Base-by-base conservation (phyloP, 2,113 vertebrate genomes). In the Cyprinodon tularosa region DNA sequence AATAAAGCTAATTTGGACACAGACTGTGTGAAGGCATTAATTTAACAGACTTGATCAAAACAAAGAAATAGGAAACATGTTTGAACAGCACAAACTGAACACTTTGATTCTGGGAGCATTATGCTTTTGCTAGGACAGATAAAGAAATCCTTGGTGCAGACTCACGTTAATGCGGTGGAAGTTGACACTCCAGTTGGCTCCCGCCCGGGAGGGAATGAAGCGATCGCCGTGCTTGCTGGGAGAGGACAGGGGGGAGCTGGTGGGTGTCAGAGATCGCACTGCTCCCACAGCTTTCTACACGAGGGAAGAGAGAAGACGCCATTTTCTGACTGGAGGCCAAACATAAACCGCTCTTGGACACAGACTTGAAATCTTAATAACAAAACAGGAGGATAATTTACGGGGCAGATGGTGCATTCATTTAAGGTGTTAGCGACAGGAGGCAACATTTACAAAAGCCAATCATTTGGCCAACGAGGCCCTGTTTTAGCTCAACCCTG, bases 121-220 rank as follows among this genome's bases (percentile, higher is more conserved):
- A 77, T 77, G 67, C 77, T 78, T 86, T 87, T 86, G 76, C 47
- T 45, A 22, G 64, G 12, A 71, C 70, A 59, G 67, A 72, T 14
- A 74, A 44, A 64, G 13, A 59, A 50, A 22, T 50, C 20, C 40
- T 60, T 4, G 53, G 36, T 75, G 73, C 71, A 82, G 44, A 84
- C 96, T 94, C 86, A 99, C 98, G 61, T 98, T 98, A 93, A 99
- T 99, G 80, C 97, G 94, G 91, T 99, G 98, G 89, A 99, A 99
- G 84, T 97, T 98, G 78, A 99, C 97, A 68, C 96, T 99, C 98
- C 98, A 99, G 93, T 98, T 99, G 88, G 98, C 98, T 2, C 97
- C 98, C 0, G 98, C 98, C 78, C 98, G 93, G 1, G 98, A 99
- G 7, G 98, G 98, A 84, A 99, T 99, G 91, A 99, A 99, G 50